These are phyloP conservation scores for Agrypnus murinus DNA, from an alignment of 2,888 invertebrate genomes.

Conservation along the genomic window DNA sequence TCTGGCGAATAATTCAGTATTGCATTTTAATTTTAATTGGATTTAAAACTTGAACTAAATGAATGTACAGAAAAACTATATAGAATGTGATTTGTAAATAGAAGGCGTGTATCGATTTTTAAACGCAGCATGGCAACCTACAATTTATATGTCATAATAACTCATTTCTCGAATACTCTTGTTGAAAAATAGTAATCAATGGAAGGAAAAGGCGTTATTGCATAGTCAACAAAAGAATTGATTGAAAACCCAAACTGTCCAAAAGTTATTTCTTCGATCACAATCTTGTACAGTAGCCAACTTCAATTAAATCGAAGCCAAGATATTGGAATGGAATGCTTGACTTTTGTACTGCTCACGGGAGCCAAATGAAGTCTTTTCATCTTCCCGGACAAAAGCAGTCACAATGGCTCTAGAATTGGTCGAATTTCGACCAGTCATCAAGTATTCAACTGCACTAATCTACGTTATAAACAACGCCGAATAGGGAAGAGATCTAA, in stretches of 20 bases:
- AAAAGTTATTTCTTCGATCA: slow-evolving; percentile 56
- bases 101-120: not conserved
- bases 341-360: slow-evolving; percentile 66
- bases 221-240: slow-evolving; percentile 39
- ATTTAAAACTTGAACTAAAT: too few species aligned
- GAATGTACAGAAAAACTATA: too few species aligned
- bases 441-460: slow-evolving; percentile 67
- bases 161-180: slow-evolving; percentile 22
- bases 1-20: too few species aligned
- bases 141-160: slow-evolving; percentile 41
- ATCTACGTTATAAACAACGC: slow-evolving; percentile 65
- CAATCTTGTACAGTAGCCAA: slow-evolving; percentile 64
- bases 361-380: slow-evolving; percentile 70
- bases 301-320: slow-evolving; percentile 67
- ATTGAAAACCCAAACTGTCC: slow-evolving; percentile 51
- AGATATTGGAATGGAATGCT: slow-evolving; percentile 66
- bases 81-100: not conserved
- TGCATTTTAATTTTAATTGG: too few species aligned
- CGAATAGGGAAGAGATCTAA: slow-evolving; percentile 55
- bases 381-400: slow-evolving; percentile 62
- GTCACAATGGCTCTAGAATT: slow-evolving; percentile 61
- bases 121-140: slow-evolving; percentile 15
- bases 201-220: slow-evolving; percentile 27
- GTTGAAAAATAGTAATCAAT: slow-evolving; percentile 33
- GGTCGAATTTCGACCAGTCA: slow-evolving; percentile 64